phyloP scores from a whole-genome alignment of 2,113 vertebrate species.

The Mesoclemmys tuberculata region DNA sequence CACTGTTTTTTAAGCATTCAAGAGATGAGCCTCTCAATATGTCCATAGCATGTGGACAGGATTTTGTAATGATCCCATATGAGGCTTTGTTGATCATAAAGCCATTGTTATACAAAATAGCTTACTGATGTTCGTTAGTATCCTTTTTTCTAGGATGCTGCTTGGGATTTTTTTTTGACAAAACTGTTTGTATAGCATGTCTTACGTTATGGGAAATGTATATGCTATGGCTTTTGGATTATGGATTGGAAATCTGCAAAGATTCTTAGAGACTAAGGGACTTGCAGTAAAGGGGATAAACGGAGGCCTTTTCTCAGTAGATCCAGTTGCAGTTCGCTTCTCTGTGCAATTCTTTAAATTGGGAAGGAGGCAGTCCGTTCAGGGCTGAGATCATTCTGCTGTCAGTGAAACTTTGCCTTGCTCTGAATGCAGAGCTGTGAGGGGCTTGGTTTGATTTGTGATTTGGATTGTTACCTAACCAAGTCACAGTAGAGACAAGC shows the following conservation, averaged over 20 bases:
- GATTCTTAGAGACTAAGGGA: background rate
- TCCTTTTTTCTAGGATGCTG: background rate
- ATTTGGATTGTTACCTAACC: background rate
- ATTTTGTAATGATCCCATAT: slow-evolving; percentile 11
- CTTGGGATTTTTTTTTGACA: background rate
- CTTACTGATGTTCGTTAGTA: background rate
- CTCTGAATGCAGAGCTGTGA: background rate
- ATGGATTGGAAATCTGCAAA: slow-evolving; percentile 21
- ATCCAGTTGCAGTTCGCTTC: background rate
- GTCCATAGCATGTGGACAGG: rapidly evolving
- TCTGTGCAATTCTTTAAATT: background rate
- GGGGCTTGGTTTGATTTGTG: background rate
- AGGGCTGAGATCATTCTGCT: background rate
- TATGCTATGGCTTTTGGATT: background rate
- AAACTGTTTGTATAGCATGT: background rate
- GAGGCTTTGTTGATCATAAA: background rate
- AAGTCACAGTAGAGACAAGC: background rate
- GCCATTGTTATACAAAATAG: slow-evolving; percentile 19
- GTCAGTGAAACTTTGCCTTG: background rate
- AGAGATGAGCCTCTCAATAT: background rate
- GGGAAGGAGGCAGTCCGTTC: background rate
- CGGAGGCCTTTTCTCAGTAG: background rate
- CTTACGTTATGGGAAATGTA: background rate
- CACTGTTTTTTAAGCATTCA: background rate
- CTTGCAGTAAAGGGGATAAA: background rate